Percentiles rank a stretch among this genome's conserved stretches.
phyloP scores from a whole-genome alignment of 2,797 vertebrate species.

The Halcyon leucocephala region DNA sequence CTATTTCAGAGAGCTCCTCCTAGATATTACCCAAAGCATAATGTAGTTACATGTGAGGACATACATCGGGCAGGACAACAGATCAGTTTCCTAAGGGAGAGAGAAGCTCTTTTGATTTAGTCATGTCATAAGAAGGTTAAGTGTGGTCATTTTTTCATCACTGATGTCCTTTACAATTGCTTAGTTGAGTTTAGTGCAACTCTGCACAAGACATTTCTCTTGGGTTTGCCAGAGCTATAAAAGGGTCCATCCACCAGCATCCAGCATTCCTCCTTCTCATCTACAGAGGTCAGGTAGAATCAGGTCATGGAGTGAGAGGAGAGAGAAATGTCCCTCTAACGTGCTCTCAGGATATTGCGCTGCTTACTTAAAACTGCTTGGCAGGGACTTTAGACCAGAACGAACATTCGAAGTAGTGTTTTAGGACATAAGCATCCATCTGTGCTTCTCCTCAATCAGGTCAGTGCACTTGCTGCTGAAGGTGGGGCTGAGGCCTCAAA shows the following conservation, averaged over 20 bases:
- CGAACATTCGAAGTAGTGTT: accelerated
- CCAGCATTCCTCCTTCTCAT: neutral
- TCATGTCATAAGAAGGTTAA: neutral
- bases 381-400: neutral
- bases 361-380: neutral
- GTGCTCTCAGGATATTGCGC: neutral
- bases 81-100: neutral
- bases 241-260: neutral
- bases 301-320: neutral
- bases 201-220: neutral
- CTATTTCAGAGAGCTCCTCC: neutral
- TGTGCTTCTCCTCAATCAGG: neutral
- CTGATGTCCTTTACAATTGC: neutral
- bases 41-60: neutral
- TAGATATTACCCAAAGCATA: neutral
- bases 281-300: neutral
- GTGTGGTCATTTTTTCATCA: neutral
- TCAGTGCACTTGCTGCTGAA: neutral
- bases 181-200: neutral
- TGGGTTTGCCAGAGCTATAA: neutral
- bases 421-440: neutral
- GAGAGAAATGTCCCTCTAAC: neutral
- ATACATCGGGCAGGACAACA: neutral
- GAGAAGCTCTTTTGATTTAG: neutral
- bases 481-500: neutral